A percentile compares a stretch with the other conserved stretches of the same genome.
phyloP scores from a whole-genome alignment of 2,113 vertebrate species.

The Etheostoma cragini region DNA sequence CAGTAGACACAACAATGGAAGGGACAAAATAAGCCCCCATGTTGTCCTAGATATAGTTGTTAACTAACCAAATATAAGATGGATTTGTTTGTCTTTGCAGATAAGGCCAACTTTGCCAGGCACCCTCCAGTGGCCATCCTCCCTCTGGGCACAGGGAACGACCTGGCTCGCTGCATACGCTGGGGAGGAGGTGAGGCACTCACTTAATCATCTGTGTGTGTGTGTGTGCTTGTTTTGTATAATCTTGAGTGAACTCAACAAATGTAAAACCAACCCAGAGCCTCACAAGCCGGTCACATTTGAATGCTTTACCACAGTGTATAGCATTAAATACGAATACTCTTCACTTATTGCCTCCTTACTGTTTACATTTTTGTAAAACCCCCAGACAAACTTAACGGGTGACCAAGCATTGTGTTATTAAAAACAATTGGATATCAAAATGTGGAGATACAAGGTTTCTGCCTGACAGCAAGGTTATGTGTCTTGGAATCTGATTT shows the following conservation, averaged over 20 bases:
- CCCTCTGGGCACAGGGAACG: constrained; percentile 95
- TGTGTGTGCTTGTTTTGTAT: constrained; percentile 17
- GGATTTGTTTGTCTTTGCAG: constrained; percentile 65
- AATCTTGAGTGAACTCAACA: not conserved
- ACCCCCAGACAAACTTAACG: too few species aligned
- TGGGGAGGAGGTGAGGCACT: constrained; percentile 95
- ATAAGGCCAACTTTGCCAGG: constrained; percentile 81
- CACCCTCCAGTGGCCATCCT: constrained; percentile 95
- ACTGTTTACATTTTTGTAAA: too few species aligned
- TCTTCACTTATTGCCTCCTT: too few species aligned
- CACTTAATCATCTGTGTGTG: not conserved
- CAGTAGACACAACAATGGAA: not conserved
- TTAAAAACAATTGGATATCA: too few species aligned
- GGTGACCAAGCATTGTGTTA: too few species aligned
- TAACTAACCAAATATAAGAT: not conserved
- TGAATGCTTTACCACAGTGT: not conserved
- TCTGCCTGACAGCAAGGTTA: too few species aligned
- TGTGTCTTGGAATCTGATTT: too few species aligned
- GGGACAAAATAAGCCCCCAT: too few species aligned
- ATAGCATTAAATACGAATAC: too few species aligned
- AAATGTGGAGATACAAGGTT: too few species aligned
- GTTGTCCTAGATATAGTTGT: not conserved
- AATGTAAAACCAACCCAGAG: not conserved
- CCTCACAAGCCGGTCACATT: not conserved
- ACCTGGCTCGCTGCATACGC: constrained; percentile 95